Evolutionary conservation across 1,140 invertebrate genomes (phyloP).

Genomic region (Drosophila tsacasi): DNA sequence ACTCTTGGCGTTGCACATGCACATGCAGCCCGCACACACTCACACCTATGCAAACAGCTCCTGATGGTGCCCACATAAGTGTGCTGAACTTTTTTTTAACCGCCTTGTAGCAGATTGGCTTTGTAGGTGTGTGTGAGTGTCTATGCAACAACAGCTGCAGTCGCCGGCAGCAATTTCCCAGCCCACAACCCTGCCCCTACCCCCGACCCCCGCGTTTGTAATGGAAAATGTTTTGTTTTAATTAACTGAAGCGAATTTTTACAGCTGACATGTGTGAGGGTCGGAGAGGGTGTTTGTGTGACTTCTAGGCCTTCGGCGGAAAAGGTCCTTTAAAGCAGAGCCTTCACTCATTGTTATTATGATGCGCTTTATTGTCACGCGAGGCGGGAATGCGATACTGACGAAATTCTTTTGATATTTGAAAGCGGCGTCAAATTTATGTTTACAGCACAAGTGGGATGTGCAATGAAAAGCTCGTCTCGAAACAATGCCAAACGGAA

Average conservation of each 20-base stretch:
- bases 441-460: conserved; percentile 76
- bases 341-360: conserved; percentile 67
- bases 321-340: conserved; percentile 37
- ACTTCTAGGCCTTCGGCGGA: conserved; percentile 37
- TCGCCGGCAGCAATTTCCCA: conserved; percentile 30
- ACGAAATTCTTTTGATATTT: conserved; percentile 57
- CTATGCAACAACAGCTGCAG: conserved; percentile 51
- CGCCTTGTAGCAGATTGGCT: conserved; percentile 27
- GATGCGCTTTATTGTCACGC: conserved; percentile 78
- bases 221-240: conserved; percentile 83
- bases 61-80: conserved; percentile 61
- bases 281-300: conserved; percentile 10
- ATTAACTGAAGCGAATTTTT: conserved; percentile 74
- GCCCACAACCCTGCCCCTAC: neutral
- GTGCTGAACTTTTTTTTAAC: conserved; percentile 56
- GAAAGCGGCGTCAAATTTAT: conserved; percentile 70
- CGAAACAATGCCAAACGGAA: conserved; percentile 70
- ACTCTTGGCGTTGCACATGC: conserved; percentile 63
- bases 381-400: conserved; percentile 31
- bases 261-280: conserved; percentile 47
- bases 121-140: conserved; percentile 17
- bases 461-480: conserved; percentile 64
- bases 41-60: conserved; percentile 49
- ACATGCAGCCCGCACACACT: conserved; percentile 4
- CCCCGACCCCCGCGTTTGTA: conserved; percentile 27